A percentile compares a stretch with the other conserved stretches of the same genome.
phyloP scores from a whole-genome alignment of 1,140 invertebrate genomes.

The Neodiprion fabricii region DNA sequence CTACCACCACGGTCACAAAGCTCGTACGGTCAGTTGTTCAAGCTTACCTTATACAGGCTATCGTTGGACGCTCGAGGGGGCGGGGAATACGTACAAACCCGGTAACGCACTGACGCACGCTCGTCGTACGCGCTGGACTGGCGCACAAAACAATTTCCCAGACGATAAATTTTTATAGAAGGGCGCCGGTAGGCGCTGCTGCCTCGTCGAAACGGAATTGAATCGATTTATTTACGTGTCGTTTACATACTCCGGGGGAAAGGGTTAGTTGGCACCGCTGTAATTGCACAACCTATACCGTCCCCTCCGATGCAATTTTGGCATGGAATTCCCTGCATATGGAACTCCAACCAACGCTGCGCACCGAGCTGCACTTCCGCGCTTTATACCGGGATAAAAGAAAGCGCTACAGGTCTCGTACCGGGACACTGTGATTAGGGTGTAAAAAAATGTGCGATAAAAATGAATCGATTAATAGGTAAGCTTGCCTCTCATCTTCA shows the following conservation, averaged over 20 bases:
- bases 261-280: slow-evolving; percentile 54
- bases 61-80: background rate
- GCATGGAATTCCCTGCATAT: background rate
- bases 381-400: background rate
- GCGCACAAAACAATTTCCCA: slow-evolving; percentile 62
- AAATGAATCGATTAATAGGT: too few relatives aligned
- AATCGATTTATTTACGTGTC: slow-evolving; percentile 64
- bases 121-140: slow-evolving; percentile 41
- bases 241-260: slow-evolving; percentile 46
- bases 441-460: too few relatives aligned
- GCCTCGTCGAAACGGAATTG: slow-evolving; percentile 58
- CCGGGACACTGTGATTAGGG: background rate
- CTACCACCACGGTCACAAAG: slow-evolving; percentile 44
- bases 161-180: slow-evolving; percentile 66
- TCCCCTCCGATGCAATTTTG: slow-evolving; percentile 8
- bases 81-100: slow-evolving; percentile 12
- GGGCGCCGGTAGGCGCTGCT: slow-evolving; percentile 41
- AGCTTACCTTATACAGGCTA: slow-evolving; percentile 7
- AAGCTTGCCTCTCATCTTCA: too few relatives aligned
- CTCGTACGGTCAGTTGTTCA: background rate
- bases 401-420: background rate
- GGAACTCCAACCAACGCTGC: background rate
- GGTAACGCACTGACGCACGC: slow-evolving; percentile 33
- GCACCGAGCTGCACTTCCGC: background rate
- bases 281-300: slow-evolving; percentile 49